Evolutionary conservation across 2,113 vertebrate genomes (phyloP).

Genomic region (Lophochroa leadbeateri): DNA sequence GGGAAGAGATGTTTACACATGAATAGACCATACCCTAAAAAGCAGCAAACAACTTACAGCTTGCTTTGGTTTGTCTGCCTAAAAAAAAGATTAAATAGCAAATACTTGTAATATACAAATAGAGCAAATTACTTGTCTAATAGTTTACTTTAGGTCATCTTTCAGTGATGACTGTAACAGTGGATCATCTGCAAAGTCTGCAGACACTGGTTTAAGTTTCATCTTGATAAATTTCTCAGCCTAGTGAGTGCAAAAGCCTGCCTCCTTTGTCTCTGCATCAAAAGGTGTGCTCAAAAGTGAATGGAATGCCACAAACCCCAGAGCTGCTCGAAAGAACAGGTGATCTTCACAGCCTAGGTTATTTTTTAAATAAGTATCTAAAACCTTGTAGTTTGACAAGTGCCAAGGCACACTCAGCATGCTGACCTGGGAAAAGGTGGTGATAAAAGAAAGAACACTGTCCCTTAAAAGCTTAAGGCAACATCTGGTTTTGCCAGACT

Average conservation of each 20-base stretch:
- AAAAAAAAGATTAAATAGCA: background rate
- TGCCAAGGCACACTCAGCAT: background rate
- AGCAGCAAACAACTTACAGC: background rate
- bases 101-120: background rate
- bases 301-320: background rate
- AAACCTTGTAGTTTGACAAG: background rate
- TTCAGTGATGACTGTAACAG: background rate
- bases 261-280: background rate
- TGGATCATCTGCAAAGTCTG: background rate
- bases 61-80: background rate
- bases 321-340: background rate
- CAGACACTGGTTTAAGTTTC: background rate
- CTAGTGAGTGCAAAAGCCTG: background rate
- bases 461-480: background rate
- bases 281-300: background rate
- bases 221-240: background rate
- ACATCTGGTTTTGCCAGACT: background rate
- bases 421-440: background rate
- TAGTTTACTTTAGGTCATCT: background rate
- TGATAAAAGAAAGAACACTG: background rate
- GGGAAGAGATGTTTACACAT: conserved; percentile 20
- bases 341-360: background rate
- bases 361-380: background rate
- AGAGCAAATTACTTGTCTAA: background rate
- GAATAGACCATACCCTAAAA: background rate